Conservation (phyloP, 2,797 vertebrate species). For the Danio aesculapii region DNA sequence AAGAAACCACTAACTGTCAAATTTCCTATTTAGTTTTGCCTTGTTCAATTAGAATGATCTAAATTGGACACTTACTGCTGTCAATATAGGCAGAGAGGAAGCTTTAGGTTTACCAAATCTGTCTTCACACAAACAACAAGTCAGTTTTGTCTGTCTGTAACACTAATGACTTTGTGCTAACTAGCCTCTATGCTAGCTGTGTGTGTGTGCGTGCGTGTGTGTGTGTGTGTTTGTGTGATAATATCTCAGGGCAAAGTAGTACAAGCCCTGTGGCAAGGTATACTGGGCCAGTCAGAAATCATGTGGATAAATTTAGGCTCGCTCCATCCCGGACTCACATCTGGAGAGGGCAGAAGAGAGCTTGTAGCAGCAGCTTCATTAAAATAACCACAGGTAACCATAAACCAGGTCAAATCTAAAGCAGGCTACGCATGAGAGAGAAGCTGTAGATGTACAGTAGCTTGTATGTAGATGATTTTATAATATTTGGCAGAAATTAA, state of each 20-base stretch:
- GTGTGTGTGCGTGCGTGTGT: constrained; percentile 57
- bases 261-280: constrained; percentile 73
- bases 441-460: neutral
- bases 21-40: neutral
- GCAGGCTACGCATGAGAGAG: neutral
- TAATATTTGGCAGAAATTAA: neutral
- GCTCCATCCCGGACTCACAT: constrained; percentile 15
- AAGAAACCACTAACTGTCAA: neutral
- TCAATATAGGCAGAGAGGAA: neutral
- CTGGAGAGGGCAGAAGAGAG: constrained; percentile 5
- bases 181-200: neutral
- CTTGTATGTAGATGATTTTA: neutral
- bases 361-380: neutral
- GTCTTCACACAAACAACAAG: too few species aligned
- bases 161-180: neutral
- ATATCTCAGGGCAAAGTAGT: constrained; percentile 79
- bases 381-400: constrained; percentile 21
- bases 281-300: constrained; percentile 68
- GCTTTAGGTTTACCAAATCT: neutral
- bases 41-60: neutral
- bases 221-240: constrained; percentile 64
- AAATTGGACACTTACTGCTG: neutral
- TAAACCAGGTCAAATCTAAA: constrained; percentile 46
- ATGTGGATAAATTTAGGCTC: constrained; percentile 71
- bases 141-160: too few species aligned